Base-by-base conservation (phyloP, 2,113 vertebrate genomes). In the Sander lucioperca region DNA sequence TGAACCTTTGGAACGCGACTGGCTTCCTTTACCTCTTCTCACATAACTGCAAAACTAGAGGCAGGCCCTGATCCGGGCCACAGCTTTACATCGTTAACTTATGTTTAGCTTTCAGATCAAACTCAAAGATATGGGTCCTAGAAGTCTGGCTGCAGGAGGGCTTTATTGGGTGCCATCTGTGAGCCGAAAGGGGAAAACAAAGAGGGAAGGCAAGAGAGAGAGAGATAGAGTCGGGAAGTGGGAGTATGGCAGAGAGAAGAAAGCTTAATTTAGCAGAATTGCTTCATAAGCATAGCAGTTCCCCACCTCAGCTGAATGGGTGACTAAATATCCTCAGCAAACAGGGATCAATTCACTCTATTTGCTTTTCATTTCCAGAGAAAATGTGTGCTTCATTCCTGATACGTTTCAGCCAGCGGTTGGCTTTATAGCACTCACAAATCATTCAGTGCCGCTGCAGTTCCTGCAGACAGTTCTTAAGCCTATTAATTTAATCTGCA, bases 341-440 rank as follows among this genome's bases (percentile, higher is more conserved):
- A 72, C 64, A 75, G 53, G 23, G 51, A 84, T 88, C 61, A 72
- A 73, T 88, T 74, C 56, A 74, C 39, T 62, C 53, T 64, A 47
- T 83, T 74, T 77, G 63, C 65, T 56, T 86, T 88, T 77, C 47
- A 74, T 84, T 82, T 72, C 48, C 57, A 48, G 36, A 57, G 57
- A 73, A 85, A 74, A 79, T 78, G 63, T 70, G 62, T 48, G 23
- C n/a, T 57, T 57, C 21, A 48, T 54, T 79, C 58, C 27, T n/a
- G 51, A 61, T 12, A 64, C 33, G 13, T 30, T 57, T 8, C 25
- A 61, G 61, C 65, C 79, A 54, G 19, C 5, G 69, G 33, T 36
- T 27, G 36, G 27, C 57, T 30, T 27, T 18, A 47, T 5, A 71
- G 4, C 33, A 0, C n/a, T 57, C n/a, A 36, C 25, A 39, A 54